Conservation (phyloP, 2,113 vertebrate species). For the Corythaeola cristata region DNA sequence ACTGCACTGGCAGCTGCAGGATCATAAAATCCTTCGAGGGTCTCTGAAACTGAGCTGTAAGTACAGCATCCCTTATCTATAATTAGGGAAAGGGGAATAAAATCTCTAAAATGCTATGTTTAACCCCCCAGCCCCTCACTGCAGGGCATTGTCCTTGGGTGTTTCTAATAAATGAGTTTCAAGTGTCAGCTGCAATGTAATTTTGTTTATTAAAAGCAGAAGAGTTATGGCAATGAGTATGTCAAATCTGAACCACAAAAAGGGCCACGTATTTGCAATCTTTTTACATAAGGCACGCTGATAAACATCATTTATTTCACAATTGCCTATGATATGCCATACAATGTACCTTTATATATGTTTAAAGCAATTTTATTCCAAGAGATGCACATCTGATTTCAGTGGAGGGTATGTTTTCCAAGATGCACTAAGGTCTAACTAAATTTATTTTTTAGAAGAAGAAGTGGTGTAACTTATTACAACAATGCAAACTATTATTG, state of each 20-base stretch:
- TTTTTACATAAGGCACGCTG: conserved; percentile 14
- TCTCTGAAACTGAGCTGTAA: not conserved
- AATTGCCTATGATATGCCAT: not conserved
- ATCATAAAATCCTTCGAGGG: conserved; percentile 11
- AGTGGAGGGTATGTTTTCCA: conserved; percentile 1
- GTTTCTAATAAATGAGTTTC: not conserved
- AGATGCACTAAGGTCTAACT: conserved; percentile 15
- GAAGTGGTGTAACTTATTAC: conserved; percentile 43
- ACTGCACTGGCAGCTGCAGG: conserved; percentile 3
- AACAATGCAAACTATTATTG: conserved; percentile 64
- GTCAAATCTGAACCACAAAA: conserved; percentile 8
- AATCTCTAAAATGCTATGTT: not conserved
- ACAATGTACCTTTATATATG: not conserved
- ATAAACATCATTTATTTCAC: conserved; percentile 55
- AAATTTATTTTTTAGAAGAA: conserved; percentile 55
- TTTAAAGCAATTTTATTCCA: conserved; percentile 38
- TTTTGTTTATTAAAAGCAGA: conserved; percentile 44
- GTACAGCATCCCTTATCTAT: not conserved
- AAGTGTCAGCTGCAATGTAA: conserved; percentile 26
- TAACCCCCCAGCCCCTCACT: not conserved
- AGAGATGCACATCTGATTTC: conserved; percentile 19
- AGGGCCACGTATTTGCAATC: not conserved
- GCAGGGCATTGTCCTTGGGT: not conserved
- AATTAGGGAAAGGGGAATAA: conserved; percentile 18
- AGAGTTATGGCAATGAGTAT: conserved; percentile 18